phyloP scores from a whole-genome alignment of 2,888 invertebrate species.

The Dinocampus coccinellae region DNA sequence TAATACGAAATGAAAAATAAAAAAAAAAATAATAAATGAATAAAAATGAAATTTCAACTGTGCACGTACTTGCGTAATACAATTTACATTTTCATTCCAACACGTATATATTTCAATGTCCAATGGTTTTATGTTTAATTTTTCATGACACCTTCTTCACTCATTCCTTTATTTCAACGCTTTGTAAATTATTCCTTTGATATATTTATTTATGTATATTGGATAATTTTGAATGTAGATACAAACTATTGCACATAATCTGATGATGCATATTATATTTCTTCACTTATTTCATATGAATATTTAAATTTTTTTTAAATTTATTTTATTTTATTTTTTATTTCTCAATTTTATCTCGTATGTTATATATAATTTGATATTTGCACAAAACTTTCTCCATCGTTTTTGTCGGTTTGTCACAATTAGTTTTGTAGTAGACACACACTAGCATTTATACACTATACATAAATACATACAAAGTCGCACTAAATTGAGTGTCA shows the following conservation, averaged over 20 bases:
- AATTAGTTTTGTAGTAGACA: slow-evolving; percentile 52
- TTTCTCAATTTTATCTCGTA: not conserved
- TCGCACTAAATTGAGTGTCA: slow-evolving; percentile 53
- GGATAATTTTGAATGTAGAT: too few species aligned
- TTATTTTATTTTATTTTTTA: not conserved
- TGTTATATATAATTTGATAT: slow-evolving; percentile 4
- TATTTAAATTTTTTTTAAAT: too few species aligned
- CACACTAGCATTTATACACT: not conserved
- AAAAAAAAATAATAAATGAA: too few species aligned
- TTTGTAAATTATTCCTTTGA: not conserved
- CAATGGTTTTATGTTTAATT: slow-evolving; percentile 15
- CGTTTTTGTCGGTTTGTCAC: slow-evolving; percentile 53
- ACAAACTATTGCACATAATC: too few species aligned
- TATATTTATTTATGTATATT: not conserved
- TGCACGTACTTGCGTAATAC: slow-evolving; percentile 13
- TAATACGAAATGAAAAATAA: too few species aligned
- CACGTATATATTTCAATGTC: slow-evolving; percentile 9
- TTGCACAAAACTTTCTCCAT: slow-evolving; percentile 30
- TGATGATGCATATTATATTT: not conserved
- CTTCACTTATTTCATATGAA: too few species aligned
- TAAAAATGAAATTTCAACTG: too few species aligned
- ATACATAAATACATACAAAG: not conserved
- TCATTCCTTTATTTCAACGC: not conserved
- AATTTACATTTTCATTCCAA: slow-evolving; percentile 33
- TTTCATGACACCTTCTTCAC: slow-evolving; percentile 32